Percentiles rank a stretch among this genome's conserved stretches.
These are phyloP conservation scores for Neodiprion fabricii DNA, from an alignment of 1,140 invertebrate genomes.

Conservation along the genomic window DNA sequence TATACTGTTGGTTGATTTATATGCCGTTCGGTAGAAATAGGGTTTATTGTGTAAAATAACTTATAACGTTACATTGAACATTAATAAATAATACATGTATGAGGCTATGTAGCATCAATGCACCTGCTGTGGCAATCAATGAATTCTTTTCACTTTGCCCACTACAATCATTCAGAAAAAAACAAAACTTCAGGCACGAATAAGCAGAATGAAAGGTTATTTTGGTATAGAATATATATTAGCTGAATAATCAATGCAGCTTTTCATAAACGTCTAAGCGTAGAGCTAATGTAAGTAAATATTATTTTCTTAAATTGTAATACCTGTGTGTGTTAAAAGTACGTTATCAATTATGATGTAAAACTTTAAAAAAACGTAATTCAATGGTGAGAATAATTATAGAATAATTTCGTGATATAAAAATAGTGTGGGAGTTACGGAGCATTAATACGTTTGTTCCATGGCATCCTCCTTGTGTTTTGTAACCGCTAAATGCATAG, in stretches of 20 bases:
- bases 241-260: neutral
- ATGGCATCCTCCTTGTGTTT: constrained; percentile 40
- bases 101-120: neutral
- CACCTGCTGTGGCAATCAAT: neutral
- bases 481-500: constrained; percentile 48
- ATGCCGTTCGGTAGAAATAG: too few species aligned
- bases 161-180: neutral
- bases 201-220: constrained; percentile 11
- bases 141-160: neutral
- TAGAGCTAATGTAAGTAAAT: neutral
- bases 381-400: neutral
- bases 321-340: neutral
- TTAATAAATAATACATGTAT: neutral
- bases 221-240: neutral
- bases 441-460: constrained; percentile 15
- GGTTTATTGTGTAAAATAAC: too few species aligned
- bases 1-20: too few species aligned
- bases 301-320: neutral
- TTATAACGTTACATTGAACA: too few species aligned
- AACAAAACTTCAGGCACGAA: neutral
- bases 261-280: neutral
- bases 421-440: neutral
- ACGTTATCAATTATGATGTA: neutral
- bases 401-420: neutral
- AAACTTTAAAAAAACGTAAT: neutral